phyloP scores from a whole-genome alignment of 2,113 vertebrate genomes.

The Willisornis vidua region DNA sequence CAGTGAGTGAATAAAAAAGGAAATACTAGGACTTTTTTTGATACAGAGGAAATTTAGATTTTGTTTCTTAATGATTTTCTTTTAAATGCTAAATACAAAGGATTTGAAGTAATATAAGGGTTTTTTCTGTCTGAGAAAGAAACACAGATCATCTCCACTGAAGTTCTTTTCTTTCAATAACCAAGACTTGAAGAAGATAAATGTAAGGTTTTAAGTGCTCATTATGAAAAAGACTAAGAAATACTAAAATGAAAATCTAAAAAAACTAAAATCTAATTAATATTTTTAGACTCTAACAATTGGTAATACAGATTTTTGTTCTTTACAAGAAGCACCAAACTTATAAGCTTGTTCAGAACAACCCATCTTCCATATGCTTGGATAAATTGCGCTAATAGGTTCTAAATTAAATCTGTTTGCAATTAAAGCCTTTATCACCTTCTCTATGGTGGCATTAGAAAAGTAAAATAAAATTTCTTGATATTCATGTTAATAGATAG shows the following conservation, averaged over 20 bases:
- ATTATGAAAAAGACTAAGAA: background rate
- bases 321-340: background rate
- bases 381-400: slow-evolving; percentile 37
- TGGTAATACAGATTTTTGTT: background rate
- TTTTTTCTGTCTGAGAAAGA: background rate
- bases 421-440: slow-evolving; percentile 61
- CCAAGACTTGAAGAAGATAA: background rate
- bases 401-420: slow-evolving; percentile 20
- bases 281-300: background rate
- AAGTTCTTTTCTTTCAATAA: background rate
- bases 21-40: background rate
- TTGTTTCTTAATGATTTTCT: background rate
- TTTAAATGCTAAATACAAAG: background rate
- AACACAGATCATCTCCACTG: background rate
- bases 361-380: background rate
- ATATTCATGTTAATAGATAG: slow-evolving; percentile 14
- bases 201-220: background rate
- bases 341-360: background rate
- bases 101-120: background rate
- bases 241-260: background rate
- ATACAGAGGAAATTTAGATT: background rate
- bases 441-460: background rate
- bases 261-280: background rate
- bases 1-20: background rate
- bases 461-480: slow-evolving; percentile 8